These are phyloP conservation scores for Psophia crepitans DNA, from an alignment of 2,113 vertebrate genomes.

Conservation along the genomic window DNA sequence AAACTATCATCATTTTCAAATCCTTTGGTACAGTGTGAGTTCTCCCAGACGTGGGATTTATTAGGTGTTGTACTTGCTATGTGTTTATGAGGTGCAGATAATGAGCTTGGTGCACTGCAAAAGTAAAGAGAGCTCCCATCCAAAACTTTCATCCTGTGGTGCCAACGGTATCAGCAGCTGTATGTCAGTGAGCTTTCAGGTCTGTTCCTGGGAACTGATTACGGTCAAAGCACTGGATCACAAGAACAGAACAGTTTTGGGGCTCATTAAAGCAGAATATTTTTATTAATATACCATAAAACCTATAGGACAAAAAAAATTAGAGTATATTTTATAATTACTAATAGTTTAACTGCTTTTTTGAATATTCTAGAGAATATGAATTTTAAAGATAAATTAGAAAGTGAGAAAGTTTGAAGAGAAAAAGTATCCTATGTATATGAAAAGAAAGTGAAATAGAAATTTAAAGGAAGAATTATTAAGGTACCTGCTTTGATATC, in stretches of 20 bases:
- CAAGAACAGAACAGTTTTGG: background rate
- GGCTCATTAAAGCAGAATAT: background rate
- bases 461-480: background rate
- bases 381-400: background rate
- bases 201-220: background rate
- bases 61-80: background rate
- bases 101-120: background rate
- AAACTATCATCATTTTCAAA: background rate
- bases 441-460: background rate
- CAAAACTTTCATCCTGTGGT: background rate
- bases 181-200: background rate
- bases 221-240: background rate
- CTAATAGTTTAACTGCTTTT: background rate
- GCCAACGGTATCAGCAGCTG: background rate
- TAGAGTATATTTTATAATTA: background rate
- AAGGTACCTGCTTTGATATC: background rate
- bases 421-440: background rate
- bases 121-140: background rate
- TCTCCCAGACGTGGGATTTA: constrained; percentile 7
- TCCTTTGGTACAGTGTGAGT: background rate
- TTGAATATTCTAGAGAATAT: background rate
- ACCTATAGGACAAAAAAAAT: background rate
- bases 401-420: background rate
- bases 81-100: constrained; percentile 28
- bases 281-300: background rate